phyloP scores from a whole-genome alignment of 1,140 invertebrate genomes.

The Drosophila orosa region DNA sequence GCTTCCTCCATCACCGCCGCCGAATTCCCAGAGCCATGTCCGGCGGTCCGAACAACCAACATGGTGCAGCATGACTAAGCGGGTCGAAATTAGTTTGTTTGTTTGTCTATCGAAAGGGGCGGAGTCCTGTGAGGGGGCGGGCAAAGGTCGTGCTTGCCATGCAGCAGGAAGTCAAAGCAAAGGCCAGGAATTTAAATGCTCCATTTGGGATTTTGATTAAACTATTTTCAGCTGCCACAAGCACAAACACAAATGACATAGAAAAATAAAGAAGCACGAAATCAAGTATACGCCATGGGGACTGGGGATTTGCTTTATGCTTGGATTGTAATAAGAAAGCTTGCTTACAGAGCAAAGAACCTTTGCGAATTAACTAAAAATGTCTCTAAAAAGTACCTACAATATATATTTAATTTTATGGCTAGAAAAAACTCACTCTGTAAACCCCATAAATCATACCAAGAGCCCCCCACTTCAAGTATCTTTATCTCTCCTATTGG shows the following conservation, averaged over 20 bases:
- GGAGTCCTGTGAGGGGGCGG: not conserved
- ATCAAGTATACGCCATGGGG: slow-evolving; percentile 48
- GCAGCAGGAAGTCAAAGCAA: slow-evolving; percentile 49
- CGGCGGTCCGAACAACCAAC: slow-evolving; percentile 24
- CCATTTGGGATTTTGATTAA: slow-evolving; percentile 76
- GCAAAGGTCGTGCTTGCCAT: not conserved
- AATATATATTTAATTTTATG: not conserved
- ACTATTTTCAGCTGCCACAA: slow-evolving; percentile 55
- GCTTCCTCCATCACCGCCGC: slow-evolving; percentile 11
- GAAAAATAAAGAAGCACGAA: not conserved
- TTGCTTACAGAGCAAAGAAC: not conserved
- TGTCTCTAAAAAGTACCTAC: not conserved
- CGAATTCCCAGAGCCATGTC: slow-evolving; percentile 53
- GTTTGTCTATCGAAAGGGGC: slow-evolving; percentile 59
- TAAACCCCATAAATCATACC: not conserved
- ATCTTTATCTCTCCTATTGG: slow-evolving; percentile 1
- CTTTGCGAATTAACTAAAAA: not conserved
- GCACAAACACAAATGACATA: slow-evolving; percentile 2
- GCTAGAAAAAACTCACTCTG: not conserved
- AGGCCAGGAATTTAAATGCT: slow-evolving; percentile 70
- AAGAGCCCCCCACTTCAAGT: slow-evolving; percentile 18
- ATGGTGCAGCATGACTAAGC: slow-evolving; percentile 52
- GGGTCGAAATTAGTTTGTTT: slow-evolving; percentile 76
- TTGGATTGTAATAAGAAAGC: not conserved
- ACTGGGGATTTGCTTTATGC: not conserved